phyloP scores from a whole-genome alignment of 2,113 vertebrate species.

The Indicator indicator region DNA sequence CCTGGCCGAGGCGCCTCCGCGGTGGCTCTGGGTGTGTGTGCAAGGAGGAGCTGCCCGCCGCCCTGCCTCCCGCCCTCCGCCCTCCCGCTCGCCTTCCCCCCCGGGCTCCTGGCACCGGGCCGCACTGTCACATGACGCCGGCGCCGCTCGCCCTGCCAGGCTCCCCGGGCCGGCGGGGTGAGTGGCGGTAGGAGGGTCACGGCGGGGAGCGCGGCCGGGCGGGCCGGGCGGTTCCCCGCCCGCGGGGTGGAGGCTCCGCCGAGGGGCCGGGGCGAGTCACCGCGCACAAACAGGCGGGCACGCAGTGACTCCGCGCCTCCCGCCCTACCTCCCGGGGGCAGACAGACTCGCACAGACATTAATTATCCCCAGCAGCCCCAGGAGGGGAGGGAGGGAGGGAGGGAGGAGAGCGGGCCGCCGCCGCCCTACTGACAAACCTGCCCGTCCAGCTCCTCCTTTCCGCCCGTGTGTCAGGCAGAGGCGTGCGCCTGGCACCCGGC shows the following conservation, averaged over 20 bases:
- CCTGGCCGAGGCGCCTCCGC: slow-evolving; percentile 3
- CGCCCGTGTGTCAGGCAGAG: slow-evolving; percentile 39
- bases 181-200: slow-evolving; percentile 61
- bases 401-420: neutral
- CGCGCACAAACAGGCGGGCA: slow-evolving; percentile 15
- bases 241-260: slow-evolving; percentile 54
- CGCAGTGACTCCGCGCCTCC: slow-evolving; percentile 37
- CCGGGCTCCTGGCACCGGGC: slow-evolving; percentile 55
- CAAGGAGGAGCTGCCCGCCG: slow-evolving; percentile 32
- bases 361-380: slow-evolving; percentile 65
- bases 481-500: slow-evolving; percentile 58
- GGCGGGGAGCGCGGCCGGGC: slow-evolving; percentile 58
- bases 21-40: neutral
- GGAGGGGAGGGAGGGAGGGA: neutral
- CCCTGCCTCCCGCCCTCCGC: slow-evolving; percentile 35
- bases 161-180: slow-evolving; percentile 45
- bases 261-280: slow-evolving; percentile 35
- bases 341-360: slow-evolving; percentile 63
- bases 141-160: slow-evolving; percentile 60
- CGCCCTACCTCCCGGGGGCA: slow-evolving; percentile 70
- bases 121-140: slow-evolving; percentile 57
- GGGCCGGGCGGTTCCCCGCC: slow-evolving; percentile 60
- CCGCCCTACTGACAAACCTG: slow-evolving; percentile 38
- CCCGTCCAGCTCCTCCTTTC: slow-evolving; percentile 64
- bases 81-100: slow-evolving; percentile 31